Evolutionary conservation across 2,797 vertebrate species (phyloP).

Genomic region (Gadopsis marmoratus): DNA sequence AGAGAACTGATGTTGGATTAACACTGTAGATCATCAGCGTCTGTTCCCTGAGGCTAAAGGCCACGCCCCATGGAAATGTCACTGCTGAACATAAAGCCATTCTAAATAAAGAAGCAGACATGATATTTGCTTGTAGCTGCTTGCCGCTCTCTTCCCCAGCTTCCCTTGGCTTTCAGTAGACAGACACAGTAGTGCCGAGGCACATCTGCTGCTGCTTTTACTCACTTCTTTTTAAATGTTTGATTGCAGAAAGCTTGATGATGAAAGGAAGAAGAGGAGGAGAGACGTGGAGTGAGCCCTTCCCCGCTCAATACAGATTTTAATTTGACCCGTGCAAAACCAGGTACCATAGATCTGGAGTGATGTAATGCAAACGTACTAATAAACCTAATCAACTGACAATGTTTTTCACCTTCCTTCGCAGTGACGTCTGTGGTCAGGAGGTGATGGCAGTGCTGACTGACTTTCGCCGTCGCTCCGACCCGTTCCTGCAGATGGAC

Average conservation of each 20-base stretch:
- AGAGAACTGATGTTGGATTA: slow-evolving; percentile 39
- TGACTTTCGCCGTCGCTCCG: slow-evolving; percentile 66
- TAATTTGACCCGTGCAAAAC: slow-evolving; percentile 41
- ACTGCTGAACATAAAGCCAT: slow-evolving; percentile 43
- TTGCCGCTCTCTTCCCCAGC: slow-evolving; percentile 13
- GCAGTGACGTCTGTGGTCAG: slow-evolving; percentile 50
- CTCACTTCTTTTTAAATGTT: slow-evolving; percentile 3
- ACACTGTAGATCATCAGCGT: slow-evolving; percentile 42
- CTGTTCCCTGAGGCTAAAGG: slow-evolving; percentile 3
- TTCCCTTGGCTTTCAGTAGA: slow-evolving; percentile 40
- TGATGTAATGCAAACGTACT: not conserved
- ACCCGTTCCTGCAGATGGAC: slow-evolving; percentile 69
- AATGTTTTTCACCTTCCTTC: not conserved
- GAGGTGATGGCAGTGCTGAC: slow-evolving; percentile 75
- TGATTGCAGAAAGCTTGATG: slow-evolving; percentile 51
- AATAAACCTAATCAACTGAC: not conserved
- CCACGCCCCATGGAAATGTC: slow-evolving; percentile 37
- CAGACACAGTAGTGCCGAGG: not conserved
- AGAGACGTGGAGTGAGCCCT: slow-evolving; percentile 47
- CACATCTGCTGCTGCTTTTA: slow-evolving; percentile 26
- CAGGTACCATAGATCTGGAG: slow-evolving; percentile 47
- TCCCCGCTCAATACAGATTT: slow-evolving; percentile 45
- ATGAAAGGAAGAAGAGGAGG: slow-evolving; percentile 68
- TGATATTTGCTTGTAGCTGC: slow-evolving; percentile 55
- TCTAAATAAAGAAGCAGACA: slow-evolving; percentile 63